phyloP scores from a whole-genome alignment of 2,113 vertebrate genomes.

The Calonectris borealis region DNA sequence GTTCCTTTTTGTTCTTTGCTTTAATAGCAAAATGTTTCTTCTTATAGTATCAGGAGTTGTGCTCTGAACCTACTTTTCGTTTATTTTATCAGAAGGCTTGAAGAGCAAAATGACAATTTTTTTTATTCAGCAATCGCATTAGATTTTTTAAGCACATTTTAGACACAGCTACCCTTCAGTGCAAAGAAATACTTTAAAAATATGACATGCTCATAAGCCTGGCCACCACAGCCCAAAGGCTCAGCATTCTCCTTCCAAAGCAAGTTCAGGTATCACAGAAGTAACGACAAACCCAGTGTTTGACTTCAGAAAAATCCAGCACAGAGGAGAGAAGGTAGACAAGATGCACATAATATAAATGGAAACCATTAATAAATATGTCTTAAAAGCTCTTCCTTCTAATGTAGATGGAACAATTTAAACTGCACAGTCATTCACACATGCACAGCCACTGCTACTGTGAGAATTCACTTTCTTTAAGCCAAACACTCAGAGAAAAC shows the following conservation, averaged over 20 bases:
- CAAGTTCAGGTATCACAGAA: not conserved
- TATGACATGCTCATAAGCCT: not conserved
- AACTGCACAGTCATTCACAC: fast-evolving
- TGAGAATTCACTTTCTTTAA: not conserved
- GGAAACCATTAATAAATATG: not conserved
- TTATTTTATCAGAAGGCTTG: not conserved
- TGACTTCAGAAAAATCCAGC: not conserved
- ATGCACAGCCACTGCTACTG: not conserved
- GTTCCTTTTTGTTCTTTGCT: conserved; percentile 21
- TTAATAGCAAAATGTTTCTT: conserved; percentile 28
- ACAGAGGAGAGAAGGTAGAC: not conserved
- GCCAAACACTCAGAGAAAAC: not conserved
- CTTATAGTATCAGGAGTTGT: not conserved
- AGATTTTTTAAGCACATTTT: not conserved
- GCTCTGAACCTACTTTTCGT: not conserved
- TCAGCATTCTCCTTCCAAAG: fast-evolving
- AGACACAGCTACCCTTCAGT: not conserved
- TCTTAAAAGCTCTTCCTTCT: not conserved
- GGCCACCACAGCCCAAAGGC: not conserved
- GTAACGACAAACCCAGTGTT: not conserved
- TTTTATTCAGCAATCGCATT: not conserved
- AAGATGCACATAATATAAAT: not conserved
- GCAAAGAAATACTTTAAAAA: not conserved
- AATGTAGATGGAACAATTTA: not conserved
- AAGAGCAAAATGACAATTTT: not conserved